A percentile compares a stretch with the other conserved stretches of the same genome.
Conservation (phyloP, 2,797 vertebrate genomes). For the Coccyzus lansbergi region DNA sequence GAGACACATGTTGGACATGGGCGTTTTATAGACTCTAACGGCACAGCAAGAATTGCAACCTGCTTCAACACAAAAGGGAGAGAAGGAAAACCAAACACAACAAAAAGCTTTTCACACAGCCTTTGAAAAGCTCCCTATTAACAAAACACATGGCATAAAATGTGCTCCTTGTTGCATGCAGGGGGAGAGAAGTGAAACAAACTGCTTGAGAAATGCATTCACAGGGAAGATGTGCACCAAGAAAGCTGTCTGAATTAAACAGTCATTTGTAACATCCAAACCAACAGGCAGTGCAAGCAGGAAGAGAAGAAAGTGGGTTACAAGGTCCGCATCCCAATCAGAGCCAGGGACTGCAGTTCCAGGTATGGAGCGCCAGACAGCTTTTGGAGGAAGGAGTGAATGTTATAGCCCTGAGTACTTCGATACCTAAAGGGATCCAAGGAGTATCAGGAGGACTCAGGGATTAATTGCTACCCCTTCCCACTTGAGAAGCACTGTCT, state of each 20-base stretch:
- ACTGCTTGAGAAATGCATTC: conserved; percentile 38
- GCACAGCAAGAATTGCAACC: conserved; percentile 47
- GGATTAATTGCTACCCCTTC: not conserved
- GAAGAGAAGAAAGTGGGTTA: not conserved
- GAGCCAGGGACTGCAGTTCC: not conserved
- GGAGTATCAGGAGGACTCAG: not conserved
- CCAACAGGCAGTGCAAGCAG: conserved; percentile 46
- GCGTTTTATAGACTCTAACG: conserved; percentile 41
- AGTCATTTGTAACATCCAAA: conserved; percentile 29
- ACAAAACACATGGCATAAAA: conserved; percentile 51
- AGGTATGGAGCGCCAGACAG: not conserved
- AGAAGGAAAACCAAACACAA: conserved; percentile 54
- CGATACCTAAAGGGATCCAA: too few relatives aligned
- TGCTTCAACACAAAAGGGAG: conserved; percentile 60
- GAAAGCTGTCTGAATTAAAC: conserved; percentile 43
- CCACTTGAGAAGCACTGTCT: not conserved
- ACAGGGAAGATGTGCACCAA: not conserved
- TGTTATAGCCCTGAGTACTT: not conserved
- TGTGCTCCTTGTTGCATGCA: conserved; percentile 14
- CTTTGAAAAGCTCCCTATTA: conserved; percentile 74
- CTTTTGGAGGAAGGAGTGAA: not conserved
- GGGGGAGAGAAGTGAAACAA: conserved; percentile 33
- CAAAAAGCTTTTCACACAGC: conserved; percentile 75
- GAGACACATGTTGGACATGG: conserved; percentile 56
- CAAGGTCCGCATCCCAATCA: conserved; percentile 51